These are phyloP conservation scores for Enoplosus armatus DNA, from an alignment of 2,797 vertebrate genomes.

Conservation along the genomic window DNA sequence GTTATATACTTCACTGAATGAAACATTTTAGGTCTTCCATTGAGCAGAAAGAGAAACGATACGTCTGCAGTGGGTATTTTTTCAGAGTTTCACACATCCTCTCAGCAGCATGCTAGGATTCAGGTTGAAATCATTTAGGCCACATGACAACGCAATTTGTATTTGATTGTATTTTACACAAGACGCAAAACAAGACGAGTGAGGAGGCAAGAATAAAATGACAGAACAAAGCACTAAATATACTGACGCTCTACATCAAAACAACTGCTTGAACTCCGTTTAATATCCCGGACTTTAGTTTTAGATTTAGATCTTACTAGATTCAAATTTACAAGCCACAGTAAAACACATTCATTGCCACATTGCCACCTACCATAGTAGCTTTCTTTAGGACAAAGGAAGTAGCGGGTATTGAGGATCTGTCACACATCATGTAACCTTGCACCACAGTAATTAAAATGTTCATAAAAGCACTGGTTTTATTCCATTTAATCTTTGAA, in stretches of 20 bases:
- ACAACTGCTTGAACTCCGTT: neutral
- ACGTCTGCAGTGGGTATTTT: neutral
- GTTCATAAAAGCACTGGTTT: conserved; percentile 21
- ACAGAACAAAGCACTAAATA: neutral
- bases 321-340: too few relatives aligned
- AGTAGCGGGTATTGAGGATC: conserved; percentile 29
- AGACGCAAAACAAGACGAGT: neutral
- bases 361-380: neutral
- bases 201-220: neutral
- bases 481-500: conserved; percentile 17
- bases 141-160: neutral
- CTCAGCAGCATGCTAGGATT: neutral
- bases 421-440: conserved; percentile 16
- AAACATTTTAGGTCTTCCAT: neutral
- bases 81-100: neutral
- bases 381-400: neutral
- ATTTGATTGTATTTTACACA: conserved; percentile 3
- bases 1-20: neutral
- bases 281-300: conserved; percentile 2
- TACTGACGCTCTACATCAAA: conserved; percentile 12
- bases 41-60: neutral
- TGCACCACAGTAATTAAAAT: conserved; percentile 18
- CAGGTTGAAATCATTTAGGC: neutral
- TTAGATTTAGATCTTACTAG: too few relatives aligned
- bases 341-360: conserved; percentile 8